Evolutionary conservation across 2,113 vertebrate genomes (phyloP).

Genomic region (Cynoglossus semilaevis): DNA sequence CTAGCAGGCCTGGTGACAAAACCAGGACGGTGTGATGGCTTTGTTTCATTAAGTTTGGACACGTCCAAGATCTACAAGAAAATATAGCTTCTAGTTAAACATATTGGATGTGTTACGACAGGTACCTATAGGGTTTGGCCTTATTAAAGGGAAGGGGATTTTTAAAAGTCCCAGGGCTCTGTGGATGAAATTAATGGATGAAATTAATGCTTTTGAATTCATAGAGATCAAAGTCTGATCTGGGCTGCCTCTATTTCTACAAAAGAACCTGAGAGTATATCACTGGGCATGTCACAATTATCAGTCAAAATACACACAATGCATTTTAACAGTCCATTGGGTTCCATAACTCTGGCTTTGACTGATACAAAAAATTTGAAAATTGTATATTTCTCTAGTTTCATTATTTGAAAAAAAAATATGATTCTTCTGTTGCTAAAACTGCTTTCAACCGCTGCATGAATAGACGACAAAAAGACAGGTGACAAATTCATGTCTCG

Average conservation of each 20-base stretch:
- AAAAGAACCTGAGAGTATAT: constrained; percentile 35
- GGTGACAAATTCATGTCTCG: too few species aligned
- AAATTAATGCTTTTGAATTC: constrained; percentile 31
- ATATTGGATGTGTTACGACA: constrained; percentile 13
- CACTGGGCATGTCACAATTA: constrained; percentile 18
- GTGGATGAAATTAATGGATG: constrained; percentile 18
- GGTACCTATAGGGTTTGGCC: constrained; percentile 12
- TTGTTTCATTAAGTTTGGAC: constrained; percentile 14
- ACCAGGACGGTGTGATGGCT: not conserved
- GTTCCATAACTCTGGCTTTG: not conserved
- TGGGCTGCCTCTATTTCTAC: constrained; percentile 44
- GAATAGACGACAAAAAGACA: too few species aligned
- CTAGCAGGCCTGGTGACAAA: not conserved
- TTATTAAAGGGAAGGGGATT: constrained; percentile 26
- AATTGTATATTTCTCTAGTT: too few species aligned
- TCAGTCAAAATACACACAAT: constrained; percentile 19
- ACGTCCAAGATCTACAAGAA: constrained; percentile 10
- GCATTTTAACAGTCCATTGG: constrained; percentile 12
- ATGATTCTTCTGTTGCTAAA: too few species aligned
- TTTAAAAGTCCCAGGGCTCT: constrained; percentile 13
- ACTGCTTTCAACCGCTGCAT: too few species aligned
- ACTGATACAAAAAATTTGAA: not conserved
- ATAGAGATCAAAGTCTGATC: constrained; percentile 24
- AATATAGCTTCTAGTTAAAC: constrained; percentile 41
- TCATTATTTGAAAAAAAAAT: too few species aligned